Conservation (phyloP, 30 jellyfish, hydroid and myxozoan species). For the Pseudorhiza aurosa region DNA sequence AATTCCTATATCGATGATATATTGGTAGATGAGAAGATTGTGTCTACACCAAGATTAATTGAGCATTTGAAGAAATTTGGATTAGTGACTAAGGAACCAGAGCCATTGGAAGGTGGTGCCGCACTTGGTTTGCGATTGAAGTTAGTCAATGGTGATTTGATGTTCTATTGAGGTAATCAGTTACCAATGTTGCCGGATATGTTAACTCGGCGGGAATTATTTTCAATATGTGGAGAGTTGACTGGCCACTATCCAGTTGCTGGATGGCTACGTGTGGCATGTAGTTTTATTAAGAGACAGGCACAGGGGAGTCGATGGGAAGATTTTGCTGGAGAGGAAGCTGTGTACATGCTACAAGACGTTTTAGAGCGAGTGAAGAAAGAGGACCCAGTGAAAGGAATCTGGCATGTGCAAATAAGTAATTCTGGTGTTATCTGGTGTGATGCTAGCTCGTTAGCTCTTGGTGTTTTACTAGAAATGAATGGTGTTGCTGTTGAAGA, state of each 20-base stretch:
- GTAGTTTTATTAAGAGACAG: slow-evolving; percentile 23
- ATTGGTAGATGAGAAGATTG: slow-evolving; percentile 18
- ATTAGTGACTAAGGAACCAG: slow-evolving; percentile 38
- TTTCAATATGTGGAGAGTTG: slow-evolving; percentile 42
- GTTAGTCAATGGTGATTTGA: slow-evolving; percentile 4
- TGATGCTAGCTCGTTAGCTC: slow-evolving; percentile 51
- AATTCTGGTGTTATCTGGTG: slow-evolving; percentile 13
- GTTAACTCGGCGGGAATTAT: slow-evolving; percentile 10
- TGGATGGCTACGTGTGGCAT: slow-evolving; percentile 40
- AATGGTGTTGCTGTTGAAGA: slow-evolving; percentile 49
- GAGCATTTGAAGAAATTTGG: slow-evolving; percentile 8
- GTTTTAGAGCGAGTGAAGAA: not conserved
- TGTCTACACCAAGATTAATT: not conserved
- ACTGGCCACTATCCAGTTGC: slow-evolving; percentile 54
- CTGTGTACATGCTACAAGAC: slow-evolving; percentile 3
- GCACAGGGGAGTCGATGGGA: slow-evolving; percentile 24
- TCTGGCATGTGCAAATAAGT: slow-evolving; percentile 24
- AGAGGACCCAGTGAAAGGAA: slow-evolving; percentile 43
- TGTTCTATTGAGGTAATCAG: slow-evolving; percentile 6
- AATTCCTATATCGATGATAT: slow-evolving; percentile 15
- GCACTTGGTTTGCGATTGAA: slow-evolving; percentile 35
- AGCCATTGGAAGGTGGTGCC: slow-evolving; percentile 30
- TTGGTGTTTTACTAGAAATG: slow-evolving; percentile 27
- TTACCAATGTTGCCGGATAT: slow-evolving; percentile 2
- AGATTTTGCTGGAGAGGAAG: not conserved